Conservation (phyloP, 2,888 invertebrate genomes). For the Tiliacea aurago region DNA sequence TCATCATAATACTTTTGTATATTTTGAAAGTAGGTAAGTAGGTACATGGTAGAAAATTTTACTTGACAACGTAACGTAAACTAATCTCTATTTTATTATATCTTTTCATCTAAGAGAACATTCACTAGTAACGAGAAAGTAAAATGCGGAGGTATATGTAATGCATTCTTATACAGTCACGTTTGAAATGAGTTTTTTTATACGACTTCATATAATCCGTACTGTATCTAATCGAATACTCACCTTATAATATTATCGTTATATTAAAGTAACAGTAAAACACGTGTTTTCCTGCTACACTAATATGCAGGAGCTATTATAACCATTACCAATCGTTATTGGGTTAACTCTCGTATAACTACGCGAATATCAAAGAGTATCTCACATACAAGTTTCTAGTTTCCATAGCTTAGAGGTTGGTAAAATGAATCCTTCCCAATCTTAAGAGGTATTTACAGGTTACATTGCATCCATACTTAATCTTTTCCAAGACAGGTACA, state of each 20-base stretch:
- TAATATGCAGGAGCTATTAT: neutral
- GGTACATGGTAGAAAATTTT: neutral
- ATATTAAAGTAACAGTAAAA: neutral
- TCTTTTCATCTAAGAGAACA: constrained; percentile 14
- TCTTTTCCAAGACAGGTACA: neutral
- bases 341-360: neutral
- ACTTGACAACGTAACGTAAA: neutral
- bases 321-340: neutral
- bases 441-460: too few species aligned
- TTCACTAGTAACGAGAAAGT: constrained; percentile 32
- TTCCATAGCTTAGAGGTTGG: too few species aligned
- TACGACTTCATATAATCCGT: constrained; percentile 35
- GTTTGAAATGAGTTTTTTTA: constrained; percentile 41
- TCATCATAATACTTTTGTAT: too few species aligned
- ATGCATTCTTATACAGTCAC: constrained; percentile 31
- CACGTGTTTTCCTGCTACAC: neutral
- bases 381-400: too few species aligned
- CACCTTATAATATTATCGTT: constrained; percentile 2
- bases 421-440: neutral
- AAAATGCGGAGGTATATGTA: constrained; percentile 11
- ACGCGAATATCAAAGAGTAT: neutral
- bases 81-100: constrained; percentile 3
- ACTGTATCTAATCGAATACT: constrained; percentile 16
- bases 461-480: neutral
- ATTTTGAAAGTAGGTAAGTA: constrained; percentile 7